Evolutionary conservation across 2,888 invertebrate species (phyloP).

Genomic region (Lagria hirta): DNA sequence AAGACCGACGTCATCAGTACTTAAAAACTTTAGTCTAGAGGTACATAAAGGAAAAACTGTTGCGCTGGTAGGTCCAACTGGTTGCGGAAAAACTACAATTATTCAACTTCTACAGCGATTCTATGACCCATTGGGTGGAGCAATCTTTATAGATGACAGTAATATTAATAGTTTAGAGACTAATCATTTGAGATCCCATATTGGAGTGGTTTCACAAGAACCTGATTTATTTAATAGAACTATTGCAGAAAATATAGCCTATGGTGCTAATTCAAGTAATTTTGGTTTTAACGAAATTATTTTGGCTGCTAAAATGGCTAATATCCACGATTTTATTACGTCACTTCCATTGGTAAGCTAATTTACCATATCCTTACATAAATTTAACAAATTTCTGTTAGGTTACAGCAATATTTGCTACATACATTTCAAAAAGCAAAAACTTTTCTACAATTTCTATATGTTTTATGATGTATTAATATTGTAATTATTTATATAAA

Average conservation of each 20-base stretch:
- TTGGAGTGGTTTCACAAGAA: constrained; percentile 92
- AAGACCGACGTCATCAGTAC: constrained; percentile 67
- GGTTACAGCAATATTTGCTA: too few species aligned
- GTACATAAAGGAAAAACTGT: constrained; percentile 68
- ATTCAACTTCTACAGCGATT: constrained; percentile 75
- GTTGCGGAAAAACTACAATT: constrained; percentile 86
- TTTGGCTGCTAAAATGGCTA: constrained; percentile 77
- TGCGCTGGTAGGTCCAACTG: constrained; percentile 76
- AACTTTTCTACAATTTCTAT: too few species aligned
- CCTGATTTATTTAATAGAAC: constrained; percentile 87
- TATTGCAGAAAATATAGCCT: constrained; percentile 88
- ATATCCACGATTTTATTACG: constrained; percentile 82
- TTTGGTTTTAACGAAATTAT: constrained; percentile 74
- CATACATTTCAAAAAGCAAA: too few species aligned
- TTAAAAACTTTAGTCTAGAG: constrained; percentile 65
- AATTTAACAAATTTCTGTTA: too few species aligned
- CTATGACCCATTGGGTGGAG: constrained; percentile 72
- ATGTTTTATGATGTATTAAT: too few species aligned
- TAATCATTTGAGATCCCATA: constrained; percentile 67
- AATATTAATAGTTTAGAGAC: constrained; percentile 40
- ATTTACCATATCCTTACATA: too few species aligned
- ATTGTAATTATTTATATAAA: too few species aligned
- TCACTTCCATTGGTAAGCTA: constrained; percentile 71
- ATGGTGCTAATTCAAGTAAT: constrained; percentile 77
- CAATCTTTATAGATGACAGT: constrained; percentile 52